Evolutionary conservation across 2,888 invertebrate genomes (phyloP).

Genomic region (Dromius quadrimaculatus): DNA sequence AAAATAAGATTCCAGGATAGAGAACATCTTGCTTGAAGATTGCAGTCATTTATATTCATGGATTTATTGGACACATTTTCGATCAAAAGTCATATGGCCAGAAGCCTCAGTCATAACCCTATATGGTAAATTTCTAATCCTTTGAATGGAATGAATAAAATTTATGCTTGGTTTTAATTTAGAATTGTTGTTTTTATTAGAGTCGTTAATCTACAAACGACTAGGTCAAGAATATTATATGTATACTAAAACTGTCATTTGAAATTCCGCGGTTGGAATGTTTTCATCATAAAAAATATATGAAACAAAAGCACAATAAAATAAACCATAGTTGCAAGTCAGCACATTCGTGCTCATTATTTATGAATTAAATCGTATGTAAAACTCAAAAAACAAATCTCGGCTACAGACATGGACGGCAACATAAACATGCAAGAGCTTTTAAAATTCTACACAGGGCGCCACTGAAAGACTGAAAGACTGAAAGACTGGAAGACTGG

Average conservation of each 20-base stretch:
- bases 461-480: too few species aligned
- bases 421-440: constrained; percentile 1
- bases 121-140: too few species aligned
- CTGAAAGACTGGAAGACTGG: too few species aligned
- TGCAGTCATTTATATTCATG: too few species aligned
- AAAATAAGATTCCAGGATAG: too few species aligned
- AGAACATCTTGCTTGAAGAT: too few species aligned
- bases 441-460: neutral
- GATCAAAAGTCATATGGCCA: too few species aligned
- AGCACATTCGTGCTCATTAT: constrained; percentile 11
- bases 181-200: neutral
- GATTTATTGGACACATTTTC: too few species aligned
- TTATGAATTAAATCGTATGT: constrained; percentile 18
- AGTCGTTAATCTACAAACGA: neutral
- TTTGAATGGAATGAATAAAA: too few species aligned
- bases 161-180: neutral
- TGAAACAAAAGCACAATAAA: constrained; percentile 3
- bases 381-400: constrained; percentile 13
- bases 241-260: neutral
- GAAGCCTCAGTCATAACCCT: too few species aligned
- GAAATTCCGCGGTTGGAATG: neutral
- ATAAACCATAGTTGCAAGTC: constrained; percentile 10
- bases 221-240: neutral
- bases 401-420: neutral
- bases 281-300: neutral